These are phyloP conservation scores for Chrysotoxum bicinctum DNA, from an alignment of 2,888 invertebrate genomes.

Conservation along the genomic window DNA sequence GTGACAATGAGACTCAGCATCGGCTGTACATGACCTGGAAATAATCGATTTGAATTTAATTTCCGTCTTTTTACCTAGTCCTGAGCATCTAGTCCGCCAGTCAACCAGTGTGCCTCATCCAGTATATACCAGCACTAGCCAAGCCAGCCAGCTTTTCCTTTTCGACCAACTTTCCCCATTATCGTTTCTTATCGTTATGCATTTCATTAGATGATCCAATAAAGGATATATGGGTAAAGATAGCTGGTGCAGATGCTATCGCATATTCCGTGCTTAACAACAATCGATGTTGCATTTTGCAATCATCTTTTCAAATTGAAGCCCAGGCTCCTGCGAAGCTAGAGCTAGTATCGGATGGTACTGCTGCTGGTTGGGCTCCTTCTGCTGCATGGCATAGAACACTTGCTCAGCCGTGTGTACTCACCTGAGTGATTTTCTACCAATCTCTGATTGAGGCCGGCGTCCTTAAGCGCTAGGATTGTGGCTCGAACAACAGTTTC, in stretches of 20 bases:
- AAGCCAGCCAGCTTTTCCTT: not conserved
- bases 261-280: slow-evolving; percentile 20
- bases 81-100: not conserved
- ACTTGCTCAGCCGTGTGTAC: slow-evolving; percentile 23
- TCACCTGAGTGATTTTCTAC: slow-evolving; percentile 75
- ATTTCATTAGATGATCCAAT: slow-evolving; percentile 64
- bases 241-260: slow-evolving; percentile 31
- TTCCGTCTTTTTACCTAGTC: slow-evolving; percentile 30
- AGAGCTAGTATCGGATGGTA: not conserved
- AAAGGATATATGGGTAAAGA: slow-evolving; percentile 5
- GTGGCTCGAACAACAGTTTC: slow-evolving; percentile 78
- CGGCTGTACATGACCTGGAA: slow-evolving; percentile 70
- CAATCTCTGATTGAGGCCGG: slow-evolving; percentile 80
- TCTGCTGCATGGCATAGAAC: not conserved
- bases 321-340: not conserved
- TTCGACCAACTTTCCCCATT: not conserved
- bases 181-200: slow-evolving; percentile 47
- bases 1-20: slow-evolving; percentile 72
- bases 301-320: slow-evolving; percentile 46
- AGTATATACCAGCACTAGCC: not conserved
- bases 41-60: slow-evolving; percentile 72
- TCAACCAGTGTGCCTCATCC: not conserved
- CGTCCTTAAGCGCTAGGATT: slow-evolving; percentile 79
- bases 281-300: slow-evolving; percentile 22
- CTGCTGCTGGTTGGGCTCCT: not conserved